Evolutionary conservation across 1,140 invertebrate species (phyloP).

Genomic region (Meloidogyne chitwoodi): DNA sequence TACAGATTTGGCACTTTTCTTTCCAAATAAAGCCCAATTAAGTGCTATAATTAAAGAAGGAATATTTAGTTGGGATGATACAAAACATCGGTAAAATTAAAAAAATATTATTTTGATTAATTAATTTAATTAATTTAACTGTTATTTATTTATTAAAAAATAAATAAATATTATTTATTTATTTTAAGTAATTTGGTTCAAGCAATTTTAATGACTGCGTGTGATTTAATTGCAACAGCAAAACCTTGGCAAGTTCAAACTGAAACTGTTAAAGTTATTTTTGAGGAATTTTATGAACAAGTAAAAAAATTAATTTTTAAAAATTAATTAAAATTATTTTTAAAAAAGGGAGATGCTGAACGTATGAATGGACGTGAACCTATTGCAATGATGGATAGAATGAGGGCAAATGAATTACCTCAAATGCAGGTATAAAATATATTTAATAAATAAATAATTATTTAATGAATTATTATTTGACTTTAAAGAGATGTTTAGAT

Average conservation of each 20-base stretch:
- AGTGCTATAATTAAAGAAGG: conserved; percentile 36
- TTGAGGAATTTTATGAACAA: conserved; percentile 80
- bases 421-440: conserved; percentile 23
- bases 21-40: conserved; percentile 70
- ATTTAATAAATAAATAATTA: neutral
- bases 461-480: no score
- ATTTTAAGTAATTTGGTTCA: conserved; percentile 66
- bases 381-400: conserved; percentile 78
- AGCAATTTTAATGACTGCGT: conserved; percentile 76
- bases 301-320: conserved; percentile 61
- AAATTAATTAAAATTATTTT: neutral
- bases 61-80: conserved; percentile 45
- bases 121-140: no score
- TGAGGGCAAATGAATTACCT: conserved; percentile 71
- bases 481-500: no score
- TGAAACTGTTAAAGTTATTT: conserved; percentile 75
- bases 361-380: conserved; percentile 69
- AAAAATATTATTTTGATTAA: no score
- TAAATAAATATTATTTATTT: no score
- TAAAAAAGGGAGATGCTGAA: conserved; percentile 70
- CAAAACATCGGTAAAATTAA: conserved; percentile 37
- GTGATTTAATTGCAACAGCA: conserved; percentile 75
- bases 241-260: conserved; percentile 82
- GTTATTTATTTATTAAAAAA: no score
- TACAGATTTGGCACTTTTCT: conserved; percentile 77